Percentiles rank a stretch among this genome's conserved stretches.
phyloP scores from a whole-genome alignment of 2,888 invertebrate genomes.

The Deilephila elpenor region DNA sequence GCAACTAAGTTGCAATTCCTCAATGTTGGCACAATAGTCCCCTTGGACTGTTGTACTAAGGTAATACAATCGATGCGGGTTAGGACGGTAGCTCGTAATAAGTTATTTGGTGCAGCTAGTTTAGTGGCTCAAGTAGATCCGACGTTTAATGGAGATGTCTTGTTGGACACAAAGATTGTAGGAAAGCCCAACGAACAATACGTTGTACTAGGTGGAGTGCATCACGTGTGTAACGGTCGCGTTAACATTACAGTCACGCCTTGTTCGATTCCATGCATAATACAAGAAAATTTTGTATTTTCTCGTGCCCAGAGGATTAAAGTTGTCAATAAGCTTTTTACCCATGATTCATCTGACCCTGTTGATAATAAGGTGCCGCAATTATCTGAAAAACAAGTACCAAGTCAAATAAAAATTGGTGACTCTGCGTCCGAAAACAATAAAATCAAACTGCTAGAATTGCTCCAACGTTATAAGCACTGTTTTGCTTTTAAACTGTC shows the following conservation, averaged over 20 bases:
- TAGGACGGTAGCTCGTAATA: background rate
- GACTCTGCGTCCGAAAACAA: too few relatives aligned
- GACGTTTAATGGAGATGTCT: background rate
- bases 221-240: background rate
- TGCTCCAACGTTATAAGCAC: too few relatives aligned
- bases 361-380: too few relatives aligned
- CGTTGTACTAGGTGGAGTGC: background rate
- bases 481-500: background rate
- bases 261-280: background rate
- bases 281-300: background rate
- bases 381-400: too few relatives aligned
- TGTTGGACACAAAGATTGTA: background rate
- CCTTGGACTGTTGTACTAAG: background rate
- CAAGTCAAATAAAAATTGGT: too few relatives aligned
- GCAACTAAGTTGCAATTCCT: background rate
- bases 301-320: background rate
- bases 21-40: background rate
- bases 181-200: background rate
- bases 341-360: too few relatives aligned
- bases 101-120: background rate
- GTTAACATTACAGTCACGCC: background rate
- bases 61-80: background rate
- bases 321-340: background rate
- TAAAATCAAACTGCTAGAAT: too few relatives aligned
- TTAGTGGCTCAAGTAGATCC: background rate